phyloP scores from a whole-genome alignment of 2,888 invertebrate species.

The Hololepta plana region DNA sequence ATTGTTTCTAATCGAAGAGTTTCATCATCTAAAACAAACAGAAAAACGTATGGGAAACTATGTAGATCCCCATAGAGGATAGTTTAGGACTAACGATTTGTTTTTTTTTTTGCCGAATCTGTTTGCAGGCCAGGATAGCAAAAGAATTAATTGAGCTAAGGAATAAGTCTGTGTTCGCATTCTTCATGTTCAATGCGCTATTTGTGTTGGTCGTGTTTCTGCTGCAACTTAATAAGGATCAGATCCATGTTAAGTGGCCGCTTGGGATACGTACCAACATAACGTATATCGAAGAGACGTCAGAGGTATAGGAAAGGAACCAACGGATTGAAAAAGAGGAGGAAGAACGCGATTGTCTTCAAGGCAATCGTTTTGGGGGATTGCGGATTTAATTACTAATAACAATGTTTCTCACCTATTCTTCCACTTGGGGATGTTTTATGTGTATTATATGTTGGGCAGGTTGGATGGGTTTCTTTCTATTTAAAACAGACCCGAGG shows the following conservation, averaged over 20 bases:
- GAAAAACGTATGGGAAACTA: too few species aligned
- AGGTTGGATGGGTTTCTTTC: too few species aligned
- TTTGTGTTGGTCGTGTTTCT: conserved; percentile 98
- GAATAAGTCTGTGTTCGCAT: conserved; percentile 94
- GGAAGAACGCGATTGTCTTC: too few species aligned
- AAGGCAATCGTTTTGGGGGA: too few species aligned
- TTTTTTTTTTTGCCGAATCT: conserved; percentile 9
- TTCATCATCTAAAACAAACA: too few species aligned
- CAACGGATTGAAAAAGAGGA: too few species aligned
- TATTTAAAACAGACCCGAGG: too few species aligned
- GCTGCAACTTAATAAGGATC: conserved; percentile 97
- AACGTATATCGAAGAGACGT: conserved; percentile 81
- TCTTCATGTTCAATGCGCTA: conserved; percentile 99
- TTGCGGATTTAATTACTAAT: too few species aligned
- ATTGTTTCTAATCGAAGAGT: too few species aligned
- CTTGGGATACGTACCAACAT: conserved; percentile 89
- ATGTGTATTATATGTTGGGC: conserved; percentile 1
- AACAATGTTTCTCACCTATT: too few species aligned
- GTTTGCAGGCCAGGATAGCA: conserved; percentile 70
- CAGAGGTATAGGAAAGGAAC: conserved; percentile 71
- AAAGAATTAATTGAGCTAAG: conserved; percentile 83
- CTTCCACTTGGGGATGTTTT: too few species aligned
- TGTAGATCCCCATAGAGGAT: conserved; percentile 1
- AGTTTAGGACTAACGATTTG: conserved; percentile 2
- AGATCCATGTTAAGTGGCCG: conserved; percentile 95